phyloP scores from a whole-genome alignment of 2,888 invertebrate species.

The Heliconius hortense region DNA sequence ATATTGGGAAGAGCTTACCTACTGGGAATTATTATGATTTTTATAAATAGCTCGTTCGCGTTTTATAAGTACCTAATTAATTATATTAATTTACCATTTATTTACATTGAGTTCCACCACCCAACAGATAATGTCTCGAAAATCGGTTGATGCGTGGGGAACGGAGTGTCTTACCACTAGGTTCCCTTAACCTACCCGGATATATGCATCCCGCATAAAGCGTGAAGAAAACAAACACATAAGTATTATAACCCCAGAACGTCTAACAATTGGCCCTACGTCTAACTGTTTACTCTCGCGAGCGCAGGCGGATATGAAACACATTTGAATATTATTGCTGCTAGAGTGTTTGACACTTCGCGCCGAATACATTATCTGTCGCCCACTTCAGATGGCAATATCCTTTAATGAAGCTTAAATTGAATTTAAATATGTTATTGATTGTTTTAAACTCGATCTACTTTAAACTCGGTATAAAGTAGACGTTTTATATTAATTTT shows the following conservation, averaged over 20 bases:
- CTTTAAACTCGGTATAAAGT: too few relatives aligned
- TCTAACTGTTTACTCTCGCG: constrained; percentile 13
- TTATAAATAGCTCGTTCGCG: background rate
- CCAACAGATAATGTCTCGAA: too few relatives aligned
- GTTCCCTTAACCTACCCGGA: too few relatives aligned
- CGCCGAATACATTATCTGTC: constrained; percentile 33
- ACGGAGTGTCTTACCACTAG: too few relatives aligned
- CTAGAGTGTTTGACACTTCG: constrained; percentile 44
- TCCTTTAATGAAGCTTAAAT: constrained; percentile 27
- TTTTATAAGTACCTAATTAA: background rate
- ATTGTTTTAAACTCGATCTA: background rate
- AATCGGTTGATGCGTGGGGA: too few relatives aligned
- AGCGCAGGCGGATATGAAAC: constrained; percentile 53
- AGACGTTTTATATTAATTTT: too few relatives aligned
- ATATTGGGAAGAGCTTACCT: background rate
- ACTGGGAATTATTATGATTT: background rate
- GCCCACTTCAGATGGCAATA: constrained; percentile 25
- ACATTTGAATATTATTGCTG: constrained; percentile 57
- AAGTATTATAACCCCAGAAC: background rate
- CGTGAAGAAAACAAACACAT: background rate
- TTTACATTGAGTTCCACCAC: too few relatives aligned
- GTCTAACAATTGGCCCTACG: background rate
- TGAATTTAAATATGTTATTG: constrained; percentile 6
- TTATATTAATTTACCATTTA: too few relatives aligned
- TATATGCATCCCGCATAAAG: background rate